Evolutionary conservation across 35 echinoderm and acorn worm genomes (phyloP), one percentile per base, ranked within the genome.

Genomic region (Diadema setosum): DNA sequence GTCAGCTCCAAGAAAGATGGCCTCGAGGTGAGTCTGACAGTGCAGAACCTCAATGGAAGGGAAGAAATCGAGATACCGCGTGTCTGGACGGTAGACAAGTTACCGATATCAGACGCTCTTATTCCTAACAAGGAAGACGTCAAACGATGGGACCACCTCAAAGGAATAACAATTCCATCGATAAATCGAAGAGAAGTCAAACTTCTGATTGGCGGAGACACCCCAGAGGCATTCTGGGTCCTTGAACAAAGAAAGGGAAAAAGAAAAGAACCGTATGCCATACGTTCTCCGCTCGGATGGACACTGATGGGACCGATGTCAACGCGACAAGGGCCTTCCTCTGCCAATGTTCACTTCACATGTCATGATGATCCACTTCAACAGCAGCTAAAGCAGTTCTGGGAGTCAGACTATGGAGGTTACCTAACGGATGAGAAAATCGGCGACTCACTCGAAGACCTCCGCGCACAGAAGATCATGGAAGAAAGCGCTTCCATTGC

Each of bases 201-300:
- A 24, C 57, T 94, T 2, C 70, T 94, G n/a, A 94, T 94, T 35
- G 87, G 87, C 12, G 65, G 33, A 35, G 87, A 94, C 60, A 81
- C 35, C 18, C 87, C 92, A 46, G 92, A 94, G 31, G 92, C 87
- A 1, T 90, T 85, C 39, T 94, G 87, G 92, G 87, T 86, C 14
- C 50, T 59, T 17, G 92, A 94, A 60, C 78, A 94, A 83, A 32
- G 92, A 86, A 64, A 50, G 41, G 92, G 87, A 2, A 81, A 80
- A 17, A 39, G 16, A 18, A 91, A 91, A 59, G 56, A 91, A 45
- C 88, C 81, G 48, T 84, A 85, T 70, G 88, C 80, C 6, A 63
- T 83, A 46, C 39, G 40, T 24, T 81, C 87, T 81, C 59, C 59
- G 23, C 56, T 82, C 1, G 87, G 87, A 39, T 85, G 50, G 90